Conservation (phyloP, 2,113 vertebrate species). For the Phalacrocorax carbo region DNA sequence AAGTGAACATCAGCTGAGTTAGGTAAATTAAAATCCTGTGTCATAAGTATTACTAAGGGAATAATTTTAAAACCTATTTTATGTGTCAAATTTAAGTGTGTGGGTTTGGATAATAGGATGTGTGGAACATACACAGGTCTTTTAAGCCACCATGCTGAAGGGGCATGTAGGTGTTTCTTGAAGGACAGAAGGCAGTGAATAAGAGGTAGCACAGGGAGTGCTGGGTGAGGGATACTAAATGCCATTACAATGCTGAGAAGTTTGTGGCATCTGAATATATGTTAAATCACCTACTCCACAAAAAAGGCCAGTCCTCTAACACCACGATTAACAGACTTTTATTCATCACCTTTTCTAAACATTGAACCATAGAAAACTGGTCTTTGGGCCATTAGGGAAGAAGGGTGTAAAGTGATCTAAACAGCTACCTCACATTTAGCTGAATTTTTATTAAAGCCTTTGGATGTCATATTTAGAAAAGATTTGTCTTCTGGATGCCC, state of each 20-base stretch:
- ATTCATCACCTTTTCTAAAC: not conserved
- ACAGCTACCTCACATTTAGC: not conserved
- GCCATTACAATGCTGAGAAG: not conserved
- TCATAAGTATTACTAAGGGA: not conserved
- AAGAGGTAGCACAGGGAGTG: not conserved
- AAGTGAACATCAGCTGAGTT: not conserved
- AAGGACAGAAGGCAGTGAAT: not conserved
- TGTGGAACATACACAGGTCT: not conserved
- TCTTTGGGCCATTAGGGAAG: not conserved
- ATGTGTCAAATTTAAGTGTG: not conserved
- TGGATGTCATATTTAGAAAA: not conserved
- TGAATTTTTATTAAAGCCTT: not conserved
- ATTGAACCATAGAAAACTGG: not conserved
- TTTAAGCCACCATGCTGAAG: accelerated
- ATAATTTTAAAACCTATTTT: not conserved
- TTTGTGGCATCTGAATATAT: not conserved
- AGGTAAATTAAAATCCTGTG: not conserved
- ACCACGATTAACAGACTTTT: not conserved
- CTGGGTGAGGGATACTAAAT: not conserved
- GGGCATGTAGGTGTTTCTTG: not conserved
- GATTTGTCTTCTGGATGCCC: not conserved
- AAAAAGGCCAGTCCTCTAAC: not conserved
- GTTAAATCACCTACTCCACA: not conserved
- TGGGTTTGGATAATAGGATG: not conserved
- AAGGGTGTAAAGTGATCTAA: not conserved